Evolutionary conservation across 2,888 invertebrate genomes (phyloP), one percentile per base, ranked within the genome.

Genomic region (Didymodactylos carnosus): DNA sequence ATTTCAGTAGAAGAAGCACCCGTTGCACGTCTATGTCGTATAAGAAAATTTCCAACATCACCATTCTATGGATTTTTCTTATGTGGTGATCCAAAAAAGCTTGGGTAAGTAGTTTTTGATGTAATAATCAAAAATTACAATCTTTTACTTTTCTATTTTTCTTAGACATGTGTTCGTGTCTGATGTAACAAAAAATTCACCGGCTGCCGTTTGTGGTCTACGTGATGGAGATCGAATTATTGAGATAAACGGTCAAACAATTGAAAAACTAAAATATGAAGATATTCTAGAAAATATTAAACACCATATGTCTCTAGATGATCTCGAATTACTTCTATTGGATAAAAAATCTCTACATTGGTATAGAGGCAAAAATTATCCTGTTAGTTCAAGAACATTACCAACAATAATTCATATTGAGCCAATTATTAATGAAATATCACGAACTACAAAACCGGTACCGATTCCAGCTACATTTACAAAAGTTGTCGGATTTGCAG

Each of bases 361-460:
- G 74, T 74, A 71, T 53, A 62, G 69, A 27, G 35, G 46, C 35
- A 71, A 62, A 71, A 62, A 72, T 41, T 49, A 71, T 29, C 74
- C 74, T 41, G 71, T 74, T 14, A 71, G 71, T n/a, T 71, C 71
- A 71, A 43, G 53, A 46, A 39, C 71, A 25, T 71, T 74, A 25
- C 74, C 74, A 25, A 74, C 71, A 25, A 74, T 74, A 53, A 53
- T 71, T n/a, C 71, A 74, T 51, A 74, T 74, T 41, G 74, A 74
- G 62, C 71, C 74, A 14, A 35, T 74, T 25, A 19, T 74, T 25
- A 71, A 74, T 62, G 74, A 74, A 35, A 53, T 71, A 39, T 39
- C 51, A 13, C 43, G 35, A 71, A 71, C 71, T 13, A 25, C 41
- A 39, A 27, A 40, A 43, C 19, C 41, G 3, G 27, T n/a, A 19